Percentiles rank a stretch among this genome's conserved stretches.
Conservation (phyloP, 92 coral and sea anemone genomes). For the Palythoa caribaeorum region DNA sequence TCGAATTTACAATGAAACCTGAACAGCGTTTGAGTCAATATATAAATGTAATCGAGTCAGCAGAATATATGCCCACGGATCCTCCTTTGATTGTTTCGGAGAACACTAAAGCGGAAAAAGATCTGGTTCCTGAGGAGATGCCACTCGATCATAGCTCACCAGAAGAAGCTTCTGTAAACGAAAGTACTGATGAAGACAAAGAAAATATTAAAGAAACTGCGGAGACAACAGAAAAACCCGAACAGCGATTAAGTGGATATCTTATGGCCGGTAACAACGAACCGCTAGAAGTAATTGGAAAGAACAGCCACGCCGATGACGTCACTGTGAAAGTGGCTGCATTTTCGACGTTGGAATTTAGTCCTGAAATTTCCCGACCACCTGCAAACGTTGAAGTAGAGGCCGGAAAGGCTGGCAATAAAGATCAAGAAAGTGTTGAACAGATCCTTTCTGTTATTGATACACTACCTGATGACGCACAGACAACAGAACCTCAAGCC, state of each 20-base stretch:
- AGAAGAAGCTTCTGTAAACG: not conserved
- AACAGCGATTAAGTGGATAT: constrained; percentile 29
- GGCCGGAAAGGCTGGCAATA: not conserved
- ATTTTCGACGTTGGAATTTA: not conserved
- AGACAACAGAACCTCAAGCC: not conserved
- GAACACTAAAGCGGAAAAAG: not conserved
- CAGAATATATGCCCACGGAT: not conserved
- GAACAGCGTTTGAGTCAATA: constrained; percentile 39
- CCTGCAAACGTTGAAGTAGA: not conserved
- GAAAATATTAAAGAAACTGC: constrained; percentile 20
- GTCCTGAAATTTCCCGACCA: not conserved
- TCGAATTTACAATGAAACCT: constrained; percentile 25
- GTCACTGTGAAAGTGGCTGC: constrained; percentile 17
- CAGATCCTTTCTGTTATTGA: constrained; percentile 31
- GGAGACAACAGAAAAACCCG: constrained; percentile 17
- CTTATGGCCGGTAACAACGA: constrained; percentile 18
- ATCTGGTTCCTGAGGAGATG: not conserved
- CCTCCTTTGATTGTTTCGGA: not conserved
- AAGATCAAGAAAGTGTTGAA: constrained; percentile 21
- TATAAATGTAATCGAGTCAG: constrained; percentile 10
- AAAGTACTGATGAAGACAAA: not conserved
- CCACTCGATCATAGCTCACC: not conserved
- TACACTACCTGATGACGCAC: constrained; percentile 35
- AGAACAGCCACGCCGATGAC: not conserved
- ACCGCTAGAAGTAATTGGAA: not conserved